phyloP scores from a whole-genome alignment of 2,888 invertebrate genomes.

The Synanthedon tipuliformis region DNA sequence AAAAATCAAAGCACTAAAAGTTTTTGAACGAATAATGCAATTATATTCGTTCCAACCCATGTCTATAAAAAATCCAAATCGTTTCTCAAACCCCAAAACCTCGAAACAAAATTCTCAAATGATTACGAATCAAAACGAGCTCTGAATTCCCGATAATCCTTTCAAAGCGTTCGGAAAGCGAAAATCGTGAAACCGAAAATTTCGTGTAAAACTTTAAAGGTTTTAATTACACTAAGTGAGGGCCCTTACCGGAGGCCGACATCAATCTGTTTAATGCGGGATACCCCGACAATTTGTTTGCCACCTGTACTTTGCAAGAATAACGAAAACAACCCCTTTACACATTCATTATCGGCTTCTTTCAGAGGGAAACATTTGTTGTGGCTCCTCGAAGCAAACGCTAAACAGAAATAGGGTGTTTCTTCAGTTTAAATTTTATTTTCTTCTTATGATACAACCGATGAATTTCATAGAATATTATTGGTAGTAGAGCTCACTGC shows the following conservation, averaged over 20 bases:
- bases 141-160: conserved; percentile 17
- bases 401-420: too few relatives aligned
- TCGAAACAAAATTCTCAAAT: neutral
- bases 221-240: conserved; percentile 62
- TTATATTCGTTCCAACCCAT: too few relatives aligned
- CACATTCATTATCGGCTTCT: neutral
- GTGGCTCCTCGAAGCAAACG: neutral
- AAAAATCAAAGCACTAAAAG: too few relatives aligned
- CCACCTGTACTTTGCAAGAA: conserved; percentile 3
- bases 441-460: too few relatives aligned
- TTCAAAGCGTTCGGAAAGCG: conserved; percentile 19
- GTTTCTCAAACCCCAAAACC: neutral
- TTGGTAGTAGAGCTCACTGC: too few relatives aligned
- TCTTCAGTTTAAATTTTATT: too few relatives aligned
- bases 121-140: neutral
- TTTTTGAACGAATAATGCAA: too few relatives aligned
- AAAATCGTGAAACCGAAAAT: conserved; percentile 31
- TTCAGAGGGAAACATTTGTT: neutral
- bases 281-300: conserved; percentile 9
- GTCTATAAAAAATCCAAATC: too few relatives aligned
- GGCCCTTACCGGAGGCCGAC: conserved; percentile 23
- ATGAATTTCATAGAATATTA: too few relatives aligned
- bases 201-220: conserved; percentile 47
- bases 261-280: conserved; percentile 57
- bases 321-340: neutral